Evolutionary conservation across 2,113 vertebrate species (phyloP), one percentile per base, ranked within the genome.

Genomic region (Paraplagusia blochii): DNA sequence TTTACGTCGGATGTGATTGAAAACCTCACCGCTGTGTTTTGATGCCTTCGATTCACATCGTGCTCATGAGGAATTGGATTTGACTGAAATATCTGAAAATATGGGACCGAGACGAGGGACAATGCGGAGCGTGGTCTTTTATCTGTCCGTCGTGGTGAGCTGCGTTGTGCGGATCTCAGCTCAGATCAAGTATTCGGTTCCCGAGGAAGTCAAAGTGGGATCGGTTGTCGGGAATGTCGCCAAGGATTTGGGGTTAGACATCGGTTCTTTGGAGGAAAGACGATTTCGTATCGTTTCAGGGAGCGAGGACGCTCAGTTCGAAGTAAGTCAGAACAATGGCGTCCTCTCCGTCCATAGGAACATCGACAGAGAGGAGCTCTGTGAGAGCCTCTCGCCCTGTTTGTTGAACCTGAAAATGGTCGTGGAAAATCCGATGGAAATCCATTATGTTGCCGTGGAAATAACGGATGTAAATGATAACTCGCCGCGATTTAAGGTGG

Each of bases 181-280:
- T 44, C 88, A 90, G 63, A 82, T 89, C 8, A 80, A 82, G 69
- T 91, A 91, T 57, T 85, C 88, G 1, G 51, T 88, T 63, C 83
- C 72, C 13, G 90, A 90, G 44, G 86, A 90, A 40, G 35, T 60
- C 1, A 87, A 69, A 53, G 39, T 72, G 13, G 89, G 84, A 48
- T 63, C 74, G 1, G 35, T 79, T 62, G 83, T 90, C 39, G 90
- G 90, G 64, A 85, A 90, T 58, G 60, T 90, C 2, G 86, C 85
- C 2, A 86, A 84, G 12, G 88, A 91, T 78, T 60, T 91, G 1
- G 87, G 88, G 46, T 11, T 91, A 19, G 89, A 91, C 0, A 40
- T 77, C 19, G 55, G 61, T 44, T 69, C 72, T 4, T 45, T 90
- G 35, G 33, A 14, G 10, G 80, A 83, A 9, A 39, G 87, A 22